Evolutionary conservation across 2,113 vertebrate species (phyloP), one percentile per base, ranked within the genome.

Genomic region (Corvus hawaiiensis): DNA sequence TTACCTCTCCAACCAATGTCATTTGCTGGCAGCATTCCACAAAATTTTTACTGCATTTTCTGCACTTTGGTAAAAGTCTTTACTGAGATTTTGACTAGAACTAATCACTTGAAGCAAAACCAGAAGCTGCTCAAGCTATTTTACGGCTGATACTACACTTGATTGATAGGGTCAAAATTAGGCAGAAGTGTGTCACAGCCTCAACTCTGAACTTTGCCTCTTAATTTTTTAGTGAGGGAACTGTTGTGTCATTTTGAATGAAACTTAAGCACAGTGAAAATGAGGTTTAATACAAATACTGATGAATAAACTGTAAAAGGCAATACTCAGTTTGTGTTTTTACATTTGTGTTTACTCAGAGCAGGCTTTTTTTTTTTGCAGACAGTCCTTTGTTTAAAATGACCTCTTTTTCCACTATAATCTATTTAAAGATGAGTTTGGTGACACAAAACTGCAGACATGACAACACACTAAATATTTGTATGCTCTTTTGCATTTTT

Each of bases 401-500:
- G 2, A 51, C 69, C 26, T 83, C 20, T 77, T 94, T 93, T 94
- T 77, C 61, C 46, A 62, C 52, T 73, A 51, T 66, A 41, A 85
- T 66, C 78, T 95, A 68, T 92, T 92, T 96, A 64, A 89, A 91
- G 66, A 66, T 74, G 33, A 78, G 59, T 81, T 83, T 95, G 86
- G 91, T 2, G 4, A 63, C 64, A 90, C 41, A 84, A 68, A 81
- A 86, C 49, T 51, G 59, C 87, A 72, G 49, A 59, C 92, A 96
- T 91, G 83, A 87, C 76, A 91, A 55, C 91, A 78, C 26, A 37
- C 59, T 98, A 93, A 97, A 69, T 91, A 86, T 96, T 94, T 98
- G 94, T 88, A 95, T 95, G 71, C 32, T 88, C 39, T 97, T 96
- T 96, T 98, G 81, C 93, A 32, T 98, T 96, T 98, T 95, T 89